These are phyloP conservation scores for Miichthys miiuy DNA, from an alignment of 2,797 vertebrate genomes.

Conservation along the genomic window DNA sequence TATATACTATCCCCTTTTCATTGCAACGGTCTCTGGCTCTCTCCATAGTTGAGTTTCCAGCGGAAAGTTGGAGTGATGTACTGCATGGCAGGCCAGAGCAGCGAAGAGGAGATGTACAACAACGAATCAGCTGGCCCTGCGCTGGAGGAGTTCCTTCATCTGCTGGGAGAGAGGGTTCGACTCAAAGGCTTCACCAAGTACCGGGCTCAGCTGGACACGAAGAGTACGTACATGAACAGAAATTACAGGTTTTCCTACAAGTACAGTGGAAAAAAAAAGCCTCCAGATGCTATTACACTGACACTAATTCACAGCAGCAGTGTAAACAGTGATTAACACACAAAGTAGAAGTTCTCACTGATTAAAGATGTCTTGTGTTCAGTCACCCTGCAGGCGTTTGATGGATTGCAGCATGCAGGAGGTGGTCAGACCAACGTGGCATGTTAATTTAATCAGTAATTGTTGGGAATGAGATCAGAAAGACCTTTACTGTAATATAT, in stretches of 20 bases:
- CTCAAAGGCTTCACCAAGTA: slow-evolving; percentile 99
- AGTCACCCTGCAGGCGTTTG: neutral
- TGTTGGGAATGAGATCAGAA: neutral
- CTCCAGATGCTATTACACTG: neutral
- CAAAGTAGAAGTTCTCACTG: neutral
- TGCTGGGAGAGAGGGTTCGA: slow-evolving; percentile 94
- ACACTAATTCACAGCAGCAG: slow-evolving; percentile 5
- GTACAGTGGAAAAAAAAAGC: neutral
- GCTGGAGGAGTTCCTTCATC: slow-evolving; percentile 97
- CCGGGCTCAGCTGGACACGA: slow-evolving; percentile 97
- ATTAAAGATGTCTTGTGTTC: slow-evolving; percentile 10
- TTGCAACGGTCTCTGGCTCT: slow-evolving; percentile 11
- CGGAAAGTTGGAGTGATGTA: slow-evolving; percentile 99
- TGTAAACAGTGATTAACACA: neutral
- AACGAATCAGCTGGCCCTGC: slow-evolving; percentile 95
- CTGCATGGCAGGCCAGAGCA: slow-evolving; percentile 96
- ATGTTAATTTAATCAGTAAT: neutral
- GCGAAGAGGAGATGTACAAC: slow-evolving; percentile 99
- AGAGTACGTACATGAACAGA: slow-evolving; percentile 85
- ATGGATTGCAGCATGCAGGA: no score
- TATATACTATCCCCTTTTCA: slow-evolving; percentile 8
- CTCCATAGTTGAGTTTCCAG: slow-evolving; percentile 94
- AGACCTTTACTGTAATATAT: neutral
- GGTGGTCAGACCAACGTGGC: no score
- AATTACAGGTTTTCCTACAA: neutral